A percentile compares a stretch with the other conserved stretches of the same genome.
Conservation (phyloP, 2,113 vertebrate genomes). For the Vombatus ursinus region DNA sequence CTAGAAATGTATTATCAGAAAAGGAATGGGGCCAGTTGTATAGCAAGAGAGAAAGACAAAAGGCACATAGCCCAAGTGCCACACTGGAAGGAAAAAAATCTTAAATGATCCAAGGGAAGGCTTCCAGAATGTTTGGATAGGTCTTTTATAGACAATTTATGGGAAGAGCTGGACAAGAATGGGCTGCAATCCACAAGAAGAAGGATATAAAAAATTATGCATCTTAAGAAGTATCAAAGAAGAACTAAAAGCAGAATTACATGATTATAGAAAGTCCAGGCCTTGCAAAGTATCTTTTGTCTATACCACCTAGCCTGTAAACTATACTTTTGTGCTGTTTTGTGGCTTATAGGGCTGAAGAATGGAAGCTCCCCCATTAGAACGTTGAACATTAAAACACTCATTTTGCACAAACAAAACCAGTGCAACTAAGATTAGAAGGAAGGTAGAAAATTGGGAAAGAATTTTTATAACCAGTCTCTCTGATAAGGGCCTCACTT, state of each 20-base stretch:
- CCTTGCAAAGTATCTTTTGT: not conserved
- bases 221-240: not conserved
- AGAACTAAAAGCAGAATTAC: not conserved
- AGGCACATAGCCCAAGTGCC: not conserved
- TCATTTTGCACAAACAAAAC: too few relatives aligned
- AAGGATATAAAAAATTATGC: not conserved
- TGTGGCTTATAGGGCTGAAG: not conserved
- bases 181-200: not conserved
- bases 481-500: too few relatives aligned
- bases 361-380: not conserved
- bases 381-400: not conserved
- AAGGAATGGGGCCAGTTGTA: not conserved
- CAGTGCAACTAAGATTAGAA: too few relatives aligned
- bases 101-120: not conserved
- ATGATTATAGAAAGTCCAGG: not conserved
- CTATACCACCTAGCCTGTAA: not conserved
- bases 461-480: too few relatives aligned
- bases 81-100: too few relatives aligned
- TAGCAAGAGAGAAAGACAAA: not conserved
- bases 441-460: too few relatives aligned
- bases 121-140: not conserved
- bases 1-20: too few relatives aligned
- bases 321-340: not conserved
- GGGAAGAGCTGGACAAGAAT: not conserved
- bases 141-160: not conserved